Evolutionary conservation across 2,888 invertebrate genomes (phyloP), one percentile per base, ranked within the genome.

Genomic region (Epinotia bilunana): DNA sequence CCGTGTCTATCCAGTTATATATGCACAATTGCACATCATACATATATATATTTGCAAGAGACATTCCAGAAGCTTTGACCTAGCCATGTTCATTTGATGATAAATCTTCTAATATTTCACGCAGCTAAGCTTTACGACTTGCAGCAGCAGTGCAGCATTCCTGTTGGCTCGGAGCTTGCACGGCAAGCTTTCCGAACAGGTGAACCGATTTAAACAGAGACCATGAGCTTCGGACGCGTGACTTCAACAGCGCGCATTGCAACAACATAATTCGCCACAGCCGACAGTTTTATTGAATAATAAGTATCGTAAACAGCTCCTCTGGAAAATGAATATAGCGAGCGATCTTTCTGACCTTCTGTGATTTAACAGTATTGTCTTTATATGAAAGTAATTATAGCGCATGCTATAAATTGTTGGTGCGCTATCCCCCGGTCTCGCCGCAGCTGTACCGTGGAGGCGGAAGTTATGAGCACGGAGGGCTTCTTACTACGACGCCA

Each of bases 251-350:
- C 77, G 77, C 79, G 73, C 72, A 78, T 73, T 79, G 77, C 77
- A 79, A 83, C 82, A 82, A 77, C 80, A 84, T 83, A 84, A 85
- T 86, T 85, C 79, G 74, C 77, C 72, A 77, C 81, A 82, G 82
- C 81, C 58, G 86, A 87, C 87, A 86, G 88, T 89, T 90, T 90
- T 88, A 90, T 88, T 88, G 84, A 89, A 88, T 89, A 89, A 86
- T 88, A 84, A 84, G 83, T 83, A 86, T 87, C 87, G 81, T 87
- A 89, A 89, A 88, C 80, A 85, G 84, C 80, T 86, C 84, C 85
- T 78, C 81, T 74, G 83, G 84, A 82, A 78, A 86, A 88, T 86
- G 85, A 86, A 77, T 76, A 80, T 67, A 76, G 70, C 77, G 76
- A 74, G 69, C 78, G 80, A 78, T 78, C 79, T 75, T 80, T 76